Evolutionary conservation across 2,888 invertebrate genomes (phyloP), one percentile per base, ranked within the genome.

Genomic region (Stramonita haemastoma): DNA sequence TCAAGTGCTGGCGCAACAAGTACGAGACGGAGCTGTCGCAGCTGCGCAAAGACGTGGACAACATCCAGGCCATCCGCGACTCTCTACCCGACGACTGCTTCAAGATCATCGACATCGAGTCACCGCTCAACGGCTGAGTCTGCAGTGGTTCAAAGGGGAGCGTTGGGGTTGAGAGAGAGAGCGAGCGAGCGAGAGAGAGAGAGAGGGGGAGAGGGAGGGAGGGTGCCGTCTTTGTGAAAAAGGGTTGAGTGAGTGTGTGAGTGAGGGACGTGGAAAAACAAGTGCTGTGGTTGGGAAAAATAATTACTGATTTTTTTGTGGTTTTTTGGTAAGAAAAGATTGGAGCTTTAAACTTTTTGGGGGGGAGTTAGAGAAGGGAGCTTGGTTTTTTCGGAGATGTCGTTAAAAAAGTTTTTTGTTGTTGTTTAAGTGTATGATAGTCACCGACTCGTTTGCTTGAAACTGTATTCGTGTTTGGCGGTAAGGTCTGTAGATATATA

Each of bases 31-130:
- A 95, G 81, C 92, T 95, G 13, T 89, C 91, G 22, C 93, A 94
- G 73, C 92, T 95, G 13, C 92, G 92, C 57, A 91, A 91, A 57
- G 95, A 95, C 32, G 95, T 95, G 1, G 93, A 93, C 57, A 96
- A 95, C 92, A 94, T 95, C 56, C 91, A 92, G 88, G 93, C 94
- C 88, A 95, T 96, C 87, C 94, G 93, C 86, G 93, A 94, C 81
- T 94, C 95, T 0, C 93, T 96, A 56, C 95, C 95, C 0, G 91
- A 93, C 26, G 94, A 93, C 19, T 96, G 96, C 91, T 95, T 94
- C 92, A 95, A 95, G 90, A 93, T 93, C 90, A 94, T 94, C 57
- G 89, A 89, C 85, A 89, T 89, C 22, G 89, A 89, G 32, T 85
- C 89, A 15, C 89, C 89, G 34, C 89, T 85, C 60, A 88, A 60